Evolutionary conservation across 2,113 vertebrate species (phyloP).

Genomic region (Campylomormyrus numenius): DNA sequence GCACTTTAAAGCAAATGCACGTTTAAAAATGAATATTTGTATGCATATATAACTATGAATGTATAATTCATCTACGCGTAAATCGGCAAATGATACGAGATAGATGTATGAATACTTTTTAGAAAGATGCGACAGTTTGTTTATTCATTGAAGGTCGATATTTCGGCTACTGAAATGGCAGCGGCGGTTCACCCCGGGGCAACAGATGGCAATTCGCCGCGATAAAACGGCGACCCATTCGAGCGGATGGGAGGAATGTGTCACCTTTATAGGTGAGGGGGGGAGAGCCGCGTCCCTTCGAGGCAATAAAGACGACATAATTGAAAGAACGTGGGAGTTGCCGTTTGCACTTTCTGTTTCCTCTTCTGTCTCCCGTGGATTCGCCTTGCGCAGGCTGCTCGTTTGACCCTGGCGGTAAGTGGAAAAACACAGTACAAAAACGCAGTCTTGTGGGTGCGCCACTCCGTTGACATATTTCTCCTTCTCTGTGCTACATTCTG

Average conservation of each 20-base stretch:
- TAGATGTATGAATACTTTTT: slow-evolving; percentile 31
- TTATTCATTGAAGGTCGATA: slow-evolving; percentile 53
- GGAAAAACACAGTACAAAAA: neutral
- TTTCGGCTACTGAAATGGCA: slow-evolving; percentile 28
- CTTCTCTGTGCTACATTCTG: neutral
- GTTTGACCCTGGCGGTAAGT: neutral
- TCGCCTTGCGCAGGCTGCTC: neutral
- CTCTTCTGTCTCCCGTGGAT: neutral
- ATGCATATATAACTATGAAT: slow-evolving; percentile 3
- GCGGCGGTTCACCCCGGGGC: neutral
- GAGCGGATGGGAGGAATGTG: slow-evolving; percentile 46
- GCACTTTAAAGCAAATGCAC: slow-evolving; percentile 46
- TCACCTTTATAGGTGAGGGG: slow-evolving; percentile 46
- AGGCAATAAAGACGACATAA: slow-evolving; percentile 48
- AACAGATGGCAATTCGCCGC: neutral
- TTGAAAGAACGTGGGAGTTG: neutral
- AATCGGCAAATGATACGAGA: slow-evolving; percentile 3
- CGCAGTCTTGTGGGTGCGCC: neutral
- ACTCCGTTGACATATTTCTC: neutral
- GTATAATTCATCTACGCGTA: slow-evolving; percentile 38
- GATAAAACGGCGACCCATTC: slow-evolving; percentile 6
- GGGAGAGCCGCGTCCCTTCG: slow-evolving; percentile 36
- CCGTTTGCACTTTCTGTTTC: neutral
- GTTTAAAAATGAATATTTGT: slow-evolving; percentile 35
- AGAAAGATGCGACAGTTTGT: slow-evolving; percentile 33